Percentiles rank a stretch among this genome's conserved stretches.
Conservation (phyloP, 2,113 vertebrate species). For the Neomonachus schauinslandi region DNA sequence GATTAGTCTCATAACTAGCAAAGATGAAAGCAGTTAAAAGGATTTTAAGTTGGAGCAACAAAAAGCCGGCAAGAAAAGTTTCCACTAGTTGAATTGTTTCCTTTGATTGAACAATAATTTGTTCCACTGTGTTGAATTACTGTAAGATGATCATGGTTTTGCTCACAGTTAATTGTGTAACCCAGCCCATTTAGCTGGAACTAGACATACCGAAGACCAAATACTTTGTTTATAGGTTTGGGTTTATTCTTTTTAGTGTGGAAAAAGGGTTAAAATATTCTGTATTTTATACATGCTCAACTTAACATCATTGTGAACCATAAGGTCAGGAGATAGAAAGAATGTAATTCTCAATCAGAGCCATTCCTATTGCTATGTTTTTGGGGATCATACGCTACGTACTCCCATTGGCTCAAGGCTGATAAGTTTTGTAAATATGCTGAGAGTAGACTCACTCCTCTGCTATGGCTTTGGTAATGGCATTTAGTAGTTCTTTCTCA, state of each 20-base stretch:
- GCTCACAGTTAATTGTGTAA: constrained; percentile 57
- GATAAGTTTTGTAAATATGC: not conserved
- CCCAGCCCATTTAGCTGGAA: constrained; percentile 13
- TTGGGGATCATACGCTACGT: not conserved
- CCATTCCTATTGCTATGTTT: not conserved
- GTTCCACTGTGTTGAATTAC: constrained; percentile 58
- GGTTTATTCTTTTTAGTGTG: not conserved
- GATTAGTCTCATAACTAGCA: not conserved
- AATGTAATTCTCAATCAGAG: not conserved
- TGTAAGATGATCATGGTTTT: constrained; percentile 11
- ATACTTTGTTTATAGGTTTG: not conserved
- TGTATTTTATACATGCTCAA: not conserved
- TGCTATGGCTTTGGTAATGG: not conserved
- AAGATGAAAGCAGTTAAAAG: not conserved
- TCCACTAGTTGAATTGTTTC: not conserved
- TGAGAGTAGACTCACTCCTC: not conserved
- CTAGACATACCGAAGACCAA: not conserved
- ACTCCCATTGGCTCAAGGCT: not conserved
- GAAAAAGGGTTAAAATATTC: not conserved
- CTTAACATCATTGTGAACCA: not conserved
- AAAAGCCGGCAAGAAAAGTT: not conserved
- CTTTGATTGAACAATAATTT: not conserved
- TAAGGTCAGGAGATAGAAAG: not conserved
- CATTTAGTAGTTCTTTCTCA: not conserved
- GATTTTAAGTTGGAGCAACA: not conserved